These are phyloP conservation scores for Stratiomys singularior DNA, from an alignment of 2,888 invertebrate species.

Conservation along the genomic window DNA sequence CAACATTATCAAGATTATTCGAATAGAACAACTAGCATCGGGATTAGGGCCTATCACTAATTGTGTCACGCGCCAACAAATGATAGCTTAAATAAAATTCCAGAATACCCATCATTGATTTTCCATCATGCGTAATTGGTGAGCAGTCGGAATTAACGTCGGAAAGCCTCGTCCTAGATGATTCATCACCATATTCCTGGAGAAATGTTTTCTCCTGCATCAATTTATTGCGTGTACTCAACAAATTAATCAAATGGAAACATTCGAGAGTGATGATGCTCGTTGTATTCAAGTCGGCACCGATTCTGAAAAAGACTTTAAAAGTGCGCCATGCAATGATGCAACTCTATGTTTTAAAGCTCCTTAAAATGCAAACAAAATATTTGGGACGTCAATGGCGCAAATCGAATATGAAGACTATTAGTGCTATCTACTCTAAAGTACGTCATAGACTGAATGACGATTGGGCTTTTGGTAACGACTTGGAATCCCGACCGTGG, in stretches of 20 bases:
- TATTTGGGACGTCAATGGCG: conserved; percentile 99
- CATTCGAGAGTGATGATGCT: conserved; percentile 99
- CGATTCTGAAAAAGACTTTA: conserved; percentile 94
- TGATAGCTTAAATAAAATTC: too few relatives aligned
- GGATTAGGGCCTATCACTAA: too few relatives aligned
- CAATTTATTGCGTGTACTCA: conserved; percentile 93
- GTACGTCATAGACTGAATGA: conserved; percentile 96
- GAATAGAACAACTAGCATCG: too few relatives aligned
- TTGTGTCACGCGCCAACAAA: too few relatives aligned
- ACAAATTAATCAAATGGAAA: conserved; percentile 99
- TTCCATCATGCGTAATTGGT: conserved; percentile 95
- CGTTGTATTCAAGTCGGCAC: conserved; percentile 99
- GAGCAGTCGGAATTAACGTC: conserved; percentile 93
- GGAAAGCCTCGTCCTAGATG: conserved; percentile 88
- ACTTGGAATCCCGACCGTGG: conserved; percentile 97
- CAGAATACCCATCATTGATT: conserved; percentile 91
- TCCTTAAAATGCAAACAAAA: conserved; percentile 99
- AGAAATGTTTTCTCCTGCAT: conserved; percentile 98
- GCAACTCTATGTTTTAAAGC: conserved; percentile 96
- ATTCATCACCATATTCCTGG: conserved; percentile 91
- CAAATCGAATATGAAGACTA: conserved; percentile 99
- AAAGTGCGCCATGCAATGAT: conserved; percentile 96
- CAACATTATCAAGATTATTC: too few relatives aligned
- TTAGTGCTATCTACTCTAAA: conserved; percentile 98
- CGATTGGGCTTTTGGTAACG: conserved; percentile 99